Evolutionary conservation across 2,113 vertebrate species (phyloP).

Genomic region (Haplochromis burtoni): DNA sequence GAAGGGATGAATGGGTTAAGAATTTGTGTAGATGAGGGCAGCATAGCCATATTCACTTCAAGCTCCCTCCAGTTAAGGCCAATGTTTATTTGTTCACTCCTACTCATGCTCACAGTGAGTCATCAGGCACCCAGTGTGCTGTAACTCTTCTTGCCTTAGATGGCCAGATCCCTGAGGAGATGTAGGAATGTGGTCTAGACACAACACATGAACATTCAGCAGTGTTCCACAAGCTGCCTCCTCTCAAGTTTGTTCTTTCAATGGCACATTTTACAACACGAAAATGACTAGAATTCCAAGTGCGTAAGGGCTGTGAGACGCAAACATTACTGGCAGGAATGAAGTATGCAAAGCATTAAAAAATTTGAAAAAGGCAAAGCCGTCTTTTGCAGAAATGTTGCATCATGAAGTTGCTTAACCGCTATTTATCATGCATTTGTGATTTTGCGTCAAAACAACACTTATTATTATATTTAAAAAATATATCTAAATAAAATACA

Average conservation of each 20-base stretch:
- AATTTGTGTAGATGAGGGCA: conserved; percentile 15
- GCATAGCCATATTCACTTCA: conserved; percentile 25
- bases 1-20: conserved; percentile 45
- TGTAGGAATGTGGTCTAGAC: conserved; percentile 66
- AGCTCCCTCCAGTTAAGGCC: conserved; percentile 55
- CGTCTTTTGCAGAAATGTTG: background rate
- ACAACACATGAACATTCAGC: conserved; percentile 50
- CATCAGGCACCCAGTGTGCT: conserved; percentile 44
- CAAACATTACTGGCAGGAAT: background rate
- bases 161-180: conserved; percentile 60
- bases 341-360: background rate
- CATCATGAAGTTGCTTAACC: background rate
- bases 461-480: background rate
- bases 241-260: background rate
- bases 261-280: background rate
- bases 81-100: conserved; percentile 65
- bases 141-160: conserved; percentile 64
- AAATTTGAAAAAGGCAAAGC: background rate
- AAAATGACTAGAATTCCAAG: background rate
- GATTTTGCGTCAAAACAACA: background rate
- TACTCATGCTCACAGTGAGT: conserved; percentile 46
- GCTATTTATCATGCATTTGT: background rate
- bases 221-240: background rate
- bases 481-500: background rate
- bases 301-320: background rate